Conservation (phyloP, 2,888 invertebrate genomes). For the Pollenia labialis region DNA sequence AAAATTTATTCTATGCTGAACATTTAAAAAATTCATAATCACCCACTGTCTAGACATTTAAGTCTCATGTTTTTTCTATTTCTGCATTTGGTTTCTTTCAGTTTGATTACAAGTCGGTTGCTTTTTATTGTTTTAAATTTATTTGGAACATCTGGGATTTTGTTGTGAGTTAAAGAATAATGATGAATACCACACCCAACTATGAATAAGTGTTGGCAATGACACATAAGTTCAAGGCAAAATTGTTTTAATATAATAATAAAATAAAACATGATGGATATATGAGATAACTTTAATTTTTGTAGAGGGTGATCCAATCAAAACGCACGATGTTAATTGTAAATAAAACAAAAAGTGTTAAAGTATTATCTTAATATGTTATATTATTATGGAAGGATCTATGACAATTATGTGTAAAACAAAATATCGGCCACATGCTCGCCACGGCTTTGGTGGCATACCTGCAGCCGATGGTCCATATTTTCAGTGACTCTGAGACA, state of each 20-base stretch:
- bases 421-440: no score
- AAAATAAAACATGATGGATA: not conserved
- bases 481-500: no score
- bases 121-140: conserved; percentile 74
- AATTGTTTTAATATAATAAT: not conserved
- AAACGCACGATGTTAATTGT: no score
- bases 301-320: not conserved
- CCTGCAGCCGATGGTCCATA: no score
- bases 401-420: no score
- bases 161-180: conserved; percentile 16
- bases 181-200: not conserved
- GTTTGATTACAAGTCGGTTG: conserved; percentile 41
- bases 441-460: no score
- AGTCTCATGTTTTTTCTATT: conserved; percentile 58
- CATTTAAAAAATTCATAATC: conserved; percentile 57
- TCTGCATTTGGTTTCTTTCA: conserved; percentile 47
- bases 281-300: no score
- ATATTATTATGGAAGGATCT: no score
- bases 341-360: no score
- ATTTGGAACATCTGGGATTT: conserved; percentile 73
- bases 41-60: conserved; percentile 61
- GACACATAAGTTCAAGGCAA: conserved; percentile 12
- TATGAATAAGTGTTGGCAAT: not conserved
- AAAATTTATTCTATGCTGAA: conserved; percentile 26
- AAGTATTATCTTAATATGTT: no score